These are phyloP conservation scores for Latrodectus elegans DNA, from an alignment of 2,888 invertebrate species.

Conservation along the genomic window DNA sequence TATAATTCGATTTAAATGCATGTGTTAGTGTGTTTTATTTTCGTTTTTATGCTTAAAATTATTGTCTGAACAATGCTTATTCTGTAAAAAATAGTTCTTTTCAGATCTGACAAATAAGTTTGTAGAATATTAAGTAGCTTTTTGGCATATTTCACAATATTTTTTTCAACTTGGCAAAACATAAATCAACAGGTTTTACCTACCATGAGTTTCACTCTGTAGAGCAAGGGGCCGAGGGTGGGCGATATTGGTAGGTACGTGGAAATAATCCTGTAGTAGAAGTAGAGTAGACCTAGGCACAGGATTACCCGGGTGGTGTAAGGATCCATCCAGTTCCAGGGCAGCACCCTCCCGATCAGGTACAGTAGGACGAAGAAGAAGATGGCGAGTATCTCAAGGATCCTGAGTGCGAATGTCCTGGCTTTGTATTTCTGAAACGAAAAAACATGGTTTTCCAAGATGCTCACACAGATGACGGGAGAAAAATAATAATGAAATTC, in stretches of 20 bases:
- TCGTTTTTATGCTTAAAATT: too few relatives aligned
- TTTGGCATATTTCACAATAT: too few relatives aligned
- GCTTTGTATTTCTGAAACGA: constrained; percentile 72
- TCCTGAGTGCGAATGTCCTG: constrained; percentile 71
- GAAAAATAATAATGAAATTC: too few relatives aligned
- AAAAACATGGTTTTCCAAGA: not conserved
- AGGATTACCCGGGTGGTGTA: constrained; percentile 74
- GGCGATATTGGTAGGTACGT: constrained; percentile 76
- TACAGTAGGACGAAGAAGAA: constrained; percentile 73
- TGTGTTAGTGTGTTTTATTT: too few relatives aligned
- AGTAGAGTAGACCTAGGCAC: constrained; percentile 76
- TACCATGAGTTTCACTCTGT: constrained; percentile 76
- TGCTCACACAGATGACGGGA: too few relatives aligned
- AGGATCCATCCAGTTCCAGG: constrained; percentile 69
- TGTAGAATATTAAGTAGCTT: too few relatives aligned
- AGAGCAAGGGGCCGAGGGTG: constrained; percentile 76
- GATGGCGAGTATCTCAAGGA: constrained; percentile 72
- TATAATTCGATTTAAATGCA: too few relatives aligned
- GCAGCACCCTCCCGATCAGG: constrained; percentile 73
- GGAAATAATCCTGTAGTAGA: constrained; percentile 76
- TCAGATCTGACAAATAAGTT: too few relatives aligned
- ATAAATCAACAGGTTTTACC: constrained; percentile 23
- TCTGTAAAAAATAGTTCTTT: too few relatives aligned
- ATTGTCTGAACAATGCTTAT: too few relatives aligned
- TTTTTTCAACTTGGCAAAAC: too few relatives aligned